Evolutionary conservation across 1,140 invertebrate genomes (phyloP).

Genomic region (Anastrepha obliqua): DNA sequence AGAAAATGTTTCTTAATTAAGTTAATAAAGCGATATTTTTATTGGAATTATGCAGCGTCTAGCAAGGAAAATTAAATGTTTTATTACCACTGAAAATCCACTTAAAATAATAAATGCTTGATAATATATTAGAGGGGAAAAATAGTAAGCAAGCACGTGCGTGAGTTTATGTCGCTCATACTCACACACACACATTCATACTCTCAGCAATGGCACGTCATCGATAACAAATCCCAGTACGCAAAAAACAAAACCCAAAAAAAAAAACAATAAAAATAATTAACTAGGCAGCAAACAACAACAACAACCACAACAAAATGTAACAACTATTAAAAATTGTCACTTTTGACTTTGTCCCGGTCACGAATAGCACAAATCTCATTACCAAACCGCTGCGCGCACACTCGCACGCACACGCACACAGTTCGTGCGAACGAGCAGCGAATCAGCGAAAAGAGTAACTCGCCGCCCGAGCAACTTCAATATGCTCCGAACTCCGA

Average conservation of each 20-base stretch:
- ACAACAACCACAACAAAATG: neutral
- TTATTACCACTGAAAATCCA: neutral
- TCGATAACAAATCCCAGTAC: slow-evolving; percentile 15
- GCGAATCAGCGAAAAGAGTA: neutral
- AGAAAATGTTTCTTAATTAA: slow-evolving; percentile 4
- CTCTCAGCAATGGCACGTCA: slow-evolving; percentile 5
- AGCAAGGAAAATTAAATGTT: neutral
- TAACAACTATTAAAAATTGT: slow-evolving; percentile 15
- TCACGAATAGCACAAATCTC: slow-evolving; percentile 9
- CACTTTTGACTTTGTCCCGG: slow-evolving; percentile 30
- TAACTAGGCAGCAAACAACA: neutral
- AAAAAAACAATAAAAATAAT: neutral
- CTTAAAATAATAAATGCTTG: neutral
- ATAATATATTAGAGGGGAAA: neutral
- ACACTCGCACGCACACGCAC: neutral
- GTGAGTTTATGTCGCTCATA: neutral
- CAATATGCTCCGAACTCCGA: neutral
- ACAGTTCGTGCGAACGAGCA: neutral
- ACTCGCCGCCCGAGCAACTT: neutral
- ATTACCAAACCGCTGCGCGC: neutral
- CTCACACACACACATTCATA: neutral
- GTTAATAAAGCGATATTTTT: neutral
- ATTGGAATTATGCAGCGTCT: neutral
- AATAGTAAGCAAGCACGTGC: neutral
- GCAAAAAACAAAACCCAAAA: no score